Evolutionary conservation across 2,797 vertebrate genomes (phyloP).

Genomic region (Sebastes diploproa): DNA sequence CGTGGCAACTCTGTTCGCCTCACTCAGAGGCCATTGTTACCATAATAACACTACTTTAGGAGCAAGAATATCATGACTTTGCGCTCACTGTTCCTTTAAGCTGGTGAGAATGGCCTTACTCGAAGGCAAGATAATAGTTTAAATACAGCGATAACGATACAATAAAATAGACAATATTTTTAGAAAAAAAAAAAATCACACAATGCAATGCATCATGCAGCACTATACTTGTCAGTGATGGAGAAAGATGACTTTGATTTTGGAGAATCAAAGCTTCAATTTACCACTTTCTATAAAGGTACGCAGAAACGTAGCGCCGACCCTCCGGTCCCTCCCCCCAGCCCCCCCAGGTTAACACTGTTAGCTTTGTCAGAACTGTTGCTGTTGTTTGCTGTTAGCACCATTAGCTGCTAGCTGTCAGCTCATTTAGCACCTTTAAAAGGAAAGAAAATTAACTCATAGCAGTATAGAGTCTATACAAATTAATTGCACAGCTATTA

Average conservation of each 20-base stretch:
- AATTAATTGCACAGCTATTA: not conserved
- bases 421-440: not conserved
- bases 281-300: too few relatives aligned
- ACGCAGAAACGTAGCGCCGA: too few relatives aligned
- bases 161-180: too few relatives aligned
- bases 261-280: too few relatives aligned
- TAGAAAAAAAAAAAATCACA: too few relatives aligned
- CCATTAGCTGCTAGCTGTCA: too few relatives aligned
- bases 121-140: not conserved
- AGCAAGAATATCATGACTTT: too few relatives aligned
- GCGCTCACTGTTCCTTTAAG: not conserved
- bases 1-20: rapidly evolving
- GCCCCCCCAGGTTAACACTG: not conserved
- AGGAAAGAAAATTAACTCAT: not conserved
- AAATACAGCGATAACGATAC: not conserved
- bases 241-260: too few relatives aligned
- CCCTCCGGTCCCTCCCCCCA: not conserved
- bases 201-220: too few relatives aligned
- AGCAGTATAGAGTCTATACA: not conserved
- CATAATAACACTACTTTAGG: too few relatives aligned
- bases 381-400: not conserved
- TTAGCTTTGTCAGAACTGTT: not conserved
- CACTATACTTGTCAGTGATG: too few relatives aligned
- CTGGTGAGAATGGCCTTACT: not conserved
- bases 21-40: rapidly evolving